These are phyloP conservation scores for Netelia inedita DNA, from an alignment of 2,888 invertebrate genomes.

Conservation along the genomic window DNA sequence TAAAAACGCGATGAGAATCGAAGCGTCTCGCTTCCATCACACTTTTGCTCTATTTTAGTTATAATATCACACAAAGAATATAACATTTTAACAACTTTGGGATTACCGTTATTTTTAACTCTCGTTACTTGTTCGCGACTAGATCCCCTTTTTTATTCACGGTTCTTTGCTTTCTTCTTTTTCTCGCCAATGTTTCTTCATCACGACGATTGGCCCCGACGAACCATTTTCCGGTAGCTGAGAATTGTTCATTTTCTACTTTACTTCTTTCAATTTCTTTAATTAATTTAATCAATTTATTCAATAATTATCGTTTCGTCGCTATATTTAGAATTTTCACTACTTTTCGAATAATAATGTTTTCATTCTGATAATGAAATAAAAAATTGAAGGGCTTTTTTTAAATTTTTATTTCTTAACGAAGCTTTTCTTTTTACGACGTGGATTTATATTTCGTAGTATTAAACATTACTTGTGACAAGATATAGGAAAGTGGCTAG, in stretches of 20 bases:
- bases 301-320: no score
- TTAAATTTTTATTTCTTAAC: no score
- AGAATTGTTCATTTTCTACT: not conserved
- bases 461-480: not conserved
- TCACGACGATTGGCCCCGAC: no score
- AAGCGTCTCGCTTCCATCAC: not conserved
- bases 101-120: not conserved
- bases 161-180: not conserved
- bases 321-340: no score
- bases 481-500: not conserved
- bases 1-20: conserved; percentile 35
- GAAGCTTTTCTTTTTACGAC: no score
- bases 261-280: not conserved
- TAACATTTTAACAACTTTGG: conserved; percentile 19
- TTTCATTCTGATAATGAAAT: no score
- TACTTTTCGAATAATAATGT: no score
- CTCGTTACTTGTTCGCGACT: not conserved
- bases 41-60: not conserved
- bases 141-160: not conserved
- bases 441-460: no score
- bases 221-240: no score
- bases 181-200: not conserved
- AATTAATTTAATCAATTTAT: not conserved
- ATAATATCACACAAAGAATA: conserved; percentile 1
- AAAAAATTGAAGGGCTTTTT: no score